Conservation (phyloP, 1,140 invertebrate genomes). For the Caenorhabditis latens region DNA sequence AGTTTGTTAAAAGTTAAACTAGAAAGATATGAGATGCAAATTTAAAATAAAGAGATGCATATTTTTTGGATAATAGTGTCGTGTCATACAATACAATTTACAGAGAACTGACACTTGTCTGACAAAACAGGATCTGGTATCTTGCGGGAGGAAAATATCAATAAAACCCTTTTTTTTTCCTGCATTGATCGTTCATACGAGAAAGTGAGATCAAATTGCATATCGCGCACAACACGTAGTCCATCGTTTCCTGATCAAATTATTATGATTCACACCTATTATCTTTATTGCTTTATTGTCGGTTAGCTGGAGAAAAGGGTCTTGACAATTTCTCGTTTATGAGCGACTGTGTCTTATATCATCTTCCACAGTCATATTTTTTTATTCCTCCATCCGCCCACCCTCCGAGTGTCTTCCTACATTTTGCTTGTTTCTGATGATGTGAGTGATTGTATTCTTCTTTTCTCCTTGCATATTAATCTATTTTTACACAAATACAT, state of each 20-base stretch:
- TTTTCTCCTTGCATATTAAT: neutral
- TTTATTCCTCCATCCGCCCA: slow-evolving; percentile 9
- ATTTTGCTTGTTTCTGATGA: neutral
- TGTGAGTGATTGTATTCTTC: slow-evolving; percentile 12
- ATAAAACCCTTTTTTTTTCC: neutral
- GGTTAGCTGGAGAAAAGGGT: slow-evolving; percentile 28
- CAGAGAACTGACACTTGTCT: no score
- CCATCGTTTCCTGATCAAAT: slow-evolving; percentile 37
- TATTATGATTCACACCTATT: slow-evolving; percentile 44
- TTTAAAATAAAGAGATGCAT: no score
- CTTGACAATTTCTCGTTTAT: slow-evolving; percentile 34
- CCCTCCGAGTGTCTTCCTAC: neutral
- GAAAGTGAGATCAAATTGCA: neutral
- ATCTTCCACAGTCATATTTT: slow-evolving; percentile 2
- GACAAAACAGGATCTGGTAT: neutral
- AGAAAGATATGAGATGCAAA: no score
- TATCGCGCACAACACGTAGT: neutral
- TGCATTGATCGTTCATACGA: neutral
- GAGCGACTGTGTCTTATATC: neutral
- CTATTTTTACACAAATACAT: neutral
- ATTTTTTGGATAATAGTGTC: no score
- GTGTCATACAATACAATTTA: no score
- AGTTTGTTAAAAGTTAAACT: no score
- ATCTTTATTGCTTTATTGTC: neutral
- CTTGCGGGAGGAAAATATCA: neutral